Evolutionary conservation across 1,140 invertebrate species (phyloP), one percentile per base, ranked within the genome.

Genomic region (Acromyrmex charruanus): DNA sequence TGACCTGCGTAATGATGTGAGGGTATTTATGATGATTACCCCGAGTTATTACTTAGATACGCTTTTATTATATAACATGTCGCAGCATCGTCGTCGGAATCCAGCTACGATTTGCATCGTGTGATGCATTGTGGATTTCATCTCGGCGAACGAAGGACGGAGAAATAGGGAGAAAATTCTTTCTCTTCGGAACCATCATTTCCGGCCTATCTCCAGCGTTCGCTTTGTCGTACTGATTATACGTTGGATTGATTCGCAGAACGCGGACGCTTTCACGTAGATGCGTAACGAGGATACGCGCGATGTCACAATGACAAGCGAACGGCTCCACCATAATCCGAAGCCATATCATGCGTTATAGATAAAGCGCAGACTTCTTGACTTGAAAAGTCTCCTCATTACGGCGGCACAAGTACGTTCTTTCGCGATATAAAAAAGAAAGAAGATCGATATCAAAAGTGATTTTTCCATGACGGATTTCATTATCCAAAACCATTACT

Each of bases 31-130:
- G 93, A 92, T 90, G 93, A 94, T 94, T 95, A 94, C 92, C 89
- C 91, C 92, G 85, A 92, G 92, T 94, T 94, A 94, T 94, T 94
- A 93, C 89, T 79, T 90, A 92, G 93, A 94, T 94, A 92, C 71
- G 90, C 93, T 94, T 93, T 94, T 94, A 88, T 25, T 39, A 44
- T 66, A 44, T 66, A 53, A 86, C 90, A 90, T 69, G 71, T 75
- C 86, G 77, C 75, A 49, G 58, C 71, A 25, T 65, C 80, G 80
- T 90, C 91, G 89, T 91, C 89, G 82, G 87, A 80, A 85, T 75
- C 77, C 75, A 82, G 51, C 88, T 61, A 69, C 77, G 89, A 88
- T 90, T 85, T 51, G 66, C 71, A 90, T 90, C 85, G 81, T 88
- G 59, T 77, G 51, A 49, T 31, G 65, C 63, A 72, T 65, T 58